phyloP scores from a whole-genome alignment of 2,113 vertebrate species.

The Sturnira hondurensis region DNA sequence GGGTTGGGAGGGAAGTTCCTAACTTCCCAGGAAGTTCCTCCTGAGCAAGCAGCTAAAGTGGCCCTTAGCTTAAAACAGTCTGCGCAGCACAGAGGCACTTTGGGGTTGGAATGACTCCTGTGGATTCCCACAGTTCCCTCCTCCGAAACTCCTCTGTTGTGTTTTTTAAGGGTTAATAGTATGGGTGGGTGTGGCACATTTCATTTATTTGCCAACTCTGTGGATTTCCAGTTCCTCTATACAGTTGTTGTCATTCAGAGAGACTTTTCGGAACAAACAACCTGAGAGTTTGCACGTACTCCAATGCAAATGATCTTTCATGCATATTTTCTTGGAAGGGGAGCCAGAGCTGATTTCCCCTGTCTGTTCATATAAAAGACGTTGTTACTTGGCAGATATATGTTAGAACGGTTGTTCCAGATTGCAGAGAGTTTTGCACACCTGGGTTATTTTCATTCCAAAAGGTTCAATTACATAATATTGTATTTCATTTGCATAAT shows the following conservation, averaged over 20 bases:
- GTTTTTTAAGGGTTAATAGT: neutral
- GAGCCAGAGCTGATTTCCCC: neutral
- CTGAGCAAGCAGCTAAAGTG: neutral
- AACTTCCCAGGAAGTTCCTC: neutral
- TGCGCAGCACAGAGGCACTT: neutral
- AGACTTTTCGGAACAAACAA: neutral
- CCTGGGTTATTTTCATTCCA: conserved; percentile 50
- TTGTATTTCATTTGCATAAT: conserved; percentile 39
- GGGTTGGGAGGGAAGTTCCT: neutral
- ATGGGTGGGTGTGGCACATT: neutral
- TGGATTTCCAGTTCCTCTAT: neutral
- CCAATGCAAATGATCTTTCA: neutral
- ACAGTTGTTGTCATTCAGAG: neutral
- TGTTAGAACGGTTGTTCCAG: neutral
- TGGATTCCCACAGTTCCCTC: neutral
- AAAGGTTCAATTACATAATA: conserved; percentile 55
- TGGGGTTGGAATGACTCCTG: neutral
- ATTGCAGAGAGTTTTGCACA: conserved; percentile 26
- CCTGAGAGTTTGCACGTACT: neutral
- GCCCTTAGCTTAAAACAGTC: neutral
- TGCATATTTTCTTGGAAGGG: neutral
- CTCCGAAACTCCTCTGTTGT: neutral
- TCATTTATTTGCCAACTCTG: neutral
- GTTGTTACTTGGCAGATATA: conserved; percentile 14
- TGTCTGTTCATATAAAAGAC: neutral